phyloP scores from a whole-genome alignment of 2,888 invertebrate genomes.

The Argyra leucocephala region DNA sequence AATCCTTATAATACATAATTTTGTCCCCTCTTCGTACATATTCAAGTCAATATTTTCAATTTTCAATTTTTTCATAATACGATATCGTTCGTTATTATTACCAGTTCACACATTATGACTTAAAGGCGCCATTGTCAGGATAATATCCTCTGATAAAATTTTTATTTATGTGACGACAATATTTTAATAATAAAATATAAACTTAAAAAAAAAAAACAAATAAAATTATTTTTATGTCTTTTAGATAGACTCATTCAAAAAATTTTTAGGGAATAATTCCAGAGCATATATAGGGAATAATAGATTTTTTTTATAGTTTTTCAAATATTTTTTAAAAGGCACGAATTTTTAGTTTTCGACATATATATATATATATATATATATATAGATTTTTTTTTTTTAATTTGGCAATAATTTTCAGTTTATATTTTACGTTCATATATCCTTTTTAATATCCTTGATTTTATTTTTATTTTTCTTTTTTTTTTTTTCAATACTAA shows the following conservation, averaged over 20 bases:
- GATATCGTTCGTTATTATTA: not conserved
- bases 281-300: too few species aligned
- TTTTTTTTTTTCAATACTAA: not conserved
- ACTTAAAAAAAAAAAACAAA: slow-evolving; percentile 12
- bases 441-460: not conserved
- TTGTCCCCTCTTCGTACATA: not conserved
- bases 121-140: slow-evolving; percentile 14
- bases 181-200: slow-evolving; percentile 8
- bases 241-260: not conserved
- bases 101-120: slow-evolving; percentile 9
- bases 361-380: too few species aligned
- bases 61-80: not conserved
- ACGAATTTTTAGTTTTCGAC: too few species aligned
- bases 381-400: not conserved
- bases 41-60: not conserved
- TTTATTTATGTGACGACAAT: slow-evolving; percentile 14
- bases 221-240: not conserved
- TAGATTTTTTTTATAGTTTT: too few species aligned
- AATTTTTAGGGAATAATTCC: too few species aligned
- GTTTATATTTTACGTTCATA: too few species aligned
- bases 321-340: too few species aligned
- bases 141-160: slow-evolving; percentile 14
- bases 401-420: not conserved
- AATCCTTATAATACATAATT: too few species aligned
- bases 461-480: not conserved